Conservation (phyloP, 2,113 vertebrate genomes). For the Dasyprocta punctata region DNA sequence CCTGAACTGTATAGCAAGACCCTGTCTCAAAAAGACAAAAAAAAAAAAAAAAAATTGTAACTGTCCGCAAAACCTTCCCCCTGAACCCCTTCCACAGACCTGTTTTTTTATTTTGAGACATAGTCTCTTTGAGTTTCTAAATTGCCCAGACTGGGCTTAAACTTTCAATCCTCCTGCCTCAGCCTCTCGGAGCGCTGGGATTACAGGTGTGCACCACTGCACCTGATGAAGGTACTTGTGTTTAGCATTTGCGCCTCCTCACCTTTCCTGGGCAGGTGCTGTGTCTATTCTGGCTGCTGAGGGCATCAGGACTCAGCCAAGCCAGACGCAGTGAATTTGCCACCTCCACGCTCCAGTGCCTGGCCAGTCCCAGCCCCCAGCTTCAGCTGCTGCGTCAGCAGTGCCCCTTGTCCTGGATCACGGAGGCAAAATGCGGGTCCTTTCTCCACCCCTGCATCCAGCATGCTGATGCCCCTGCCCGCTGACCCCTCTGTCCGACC, state of each 20-base stretch:
- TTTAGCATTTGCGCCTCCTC: background rate
- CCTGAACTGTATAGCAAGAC: no score
- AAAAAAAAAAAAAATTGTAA: no score
- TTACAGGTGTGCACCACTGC: background rate
- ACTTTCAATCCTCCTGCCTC: background rate
- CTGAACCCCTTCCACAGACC: background rate
- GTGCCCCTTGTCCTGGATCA: background rate
- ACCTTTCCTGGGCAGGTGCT: background rate
- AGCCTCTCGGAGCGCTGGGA: background rate
- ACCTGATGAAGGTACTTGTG: background rate
- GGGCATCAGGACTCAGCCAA: background rate
- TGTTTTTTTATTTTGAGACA: background rate
- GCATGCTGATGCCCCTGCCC: background rate
- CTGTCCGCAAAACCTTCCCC: background rate
- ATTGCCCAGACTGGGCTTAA: background rate
- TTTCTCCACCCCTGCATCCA: no score
- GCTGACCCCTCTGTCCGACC: background rate
- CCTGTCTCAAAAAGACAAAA: background rate
- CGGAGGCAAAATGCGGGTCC: background rate
- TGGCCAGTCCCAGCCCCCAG: background rate
- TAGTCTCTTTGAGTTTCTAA: background rate
- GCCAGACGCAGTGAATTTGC: background rate
- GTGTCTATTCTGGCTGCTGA: background rate
- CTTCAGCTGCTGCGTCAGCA: fast-evolving
- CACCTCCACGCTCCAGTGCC: background rate